These are phyloP conservation scores for Wasmannia auropunctata DNA, from an alignment of 1,140 invertebrate species.

Conservation along the genomic window DNA sequence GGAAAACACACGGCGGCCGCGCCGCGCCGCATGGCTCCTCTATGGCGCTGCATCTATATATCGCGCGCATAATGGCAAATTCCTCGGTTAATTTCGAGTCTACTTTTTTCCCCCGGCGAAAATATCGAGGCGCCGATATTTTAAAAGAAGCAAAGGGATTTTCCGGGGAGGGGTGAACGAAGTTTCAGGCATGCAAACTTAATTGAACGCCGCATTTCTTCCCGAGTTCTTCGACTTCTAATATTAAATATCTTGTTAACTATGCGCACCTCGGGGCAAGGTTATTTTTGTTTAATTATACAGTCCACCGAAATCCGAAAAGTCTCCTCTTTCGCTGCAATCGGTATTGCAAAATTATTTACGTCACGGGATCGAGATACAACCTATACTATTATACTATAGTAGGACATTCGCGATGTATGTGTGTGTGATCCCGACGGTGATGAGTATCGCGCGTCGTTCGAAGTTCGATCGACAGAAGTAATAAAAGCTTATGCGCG, in stretches of 20 bases:
- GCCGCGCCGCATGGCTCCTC: background rate
- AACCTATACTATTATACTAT: background rate
- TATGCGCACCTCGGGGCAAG: background rate
- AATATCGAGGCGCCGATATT: background rate
- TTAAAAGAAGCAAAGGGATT: background rate
- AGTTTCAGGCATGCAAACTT: background rate
- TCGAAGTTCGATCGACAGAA: slow-evolving; percentile 1
- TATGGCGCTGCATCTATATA: too few relatives aligned
- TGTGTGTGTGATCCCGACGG: background rate
- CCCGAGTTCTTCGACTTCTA: background rate
- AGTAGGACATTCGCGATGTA: background rate
- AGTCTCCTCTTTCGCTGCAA: background rate
- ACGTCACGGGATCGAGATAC: background rate
- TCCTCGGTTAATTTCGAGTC: background rate
- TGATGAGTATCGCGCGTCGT: background rate
- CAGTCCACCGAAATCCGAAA: background rate
- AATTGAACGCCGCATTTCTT: slow-evolving; percentile 10
- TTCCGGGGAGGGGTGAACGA: background rate
- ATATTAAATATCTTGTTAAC: slow-evolving; percentile 11
- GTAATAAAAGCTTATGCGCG: slow-evolving; percentile 49
- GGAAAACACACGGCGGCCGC: background rate
- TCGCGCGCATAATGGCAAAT: background rate
- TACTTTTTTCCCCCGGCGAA: background rate
- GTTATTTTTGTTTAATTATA: background rate
- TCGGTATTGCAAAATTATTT: background rate